These are phyloP conservation scores for Sphaeridia pumilis DNA, from an alignment of 2,888 invertebrate genomes.

Conservation along the genomic window DNA sequence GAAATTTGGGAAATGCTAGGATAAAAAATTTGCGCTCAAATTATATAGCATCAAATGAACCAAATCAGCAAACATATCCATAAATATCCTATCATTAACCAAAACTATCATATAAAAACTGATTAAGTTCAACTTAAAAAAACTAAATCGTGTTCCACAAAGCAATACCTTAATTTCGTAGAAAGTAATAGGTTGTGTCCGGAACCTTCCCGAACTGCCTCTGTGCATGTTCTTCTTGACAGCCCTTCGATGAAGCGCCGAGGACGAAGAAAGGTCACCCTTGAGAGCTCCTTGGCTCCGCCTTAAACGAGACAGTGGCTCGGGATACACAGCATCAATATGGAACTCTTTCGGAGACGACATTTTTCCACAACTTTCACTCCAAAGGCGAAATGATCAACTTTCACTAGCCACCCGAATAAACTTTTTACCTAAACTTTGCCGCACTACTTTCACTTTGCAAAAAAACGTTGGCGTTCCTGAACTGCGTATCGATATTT, in stretches of 20 bases:
- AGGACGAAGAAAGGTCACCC: constrained; percentile 38
- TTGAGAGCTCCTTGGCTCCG: constrained; percentile 39
- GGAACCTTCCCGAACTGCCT: constrained; percentile 36
- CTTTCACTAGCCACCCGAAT: too few relatives aligned
- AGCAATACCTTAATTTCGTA: constrained; percentile 55
- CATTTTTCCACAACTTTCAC: constrained; percentile 19
- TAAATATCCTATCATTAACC: too few relatives aligned
- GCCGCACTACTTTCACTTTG: too few relatives aligned
- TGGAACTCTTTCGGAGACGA: constrained; percentile 36
- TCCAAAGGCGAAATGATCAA: too few relatives aligned
- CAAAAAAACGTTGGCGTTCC: too few relatives aligned
- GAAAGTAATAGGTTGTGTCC: constrained; percentile 61
- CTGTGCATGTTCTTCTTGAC: constrained; percentile 47
- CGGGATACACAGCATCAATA: constrained; percentile 38
- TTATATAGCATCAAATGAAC: too few relatives aligned
- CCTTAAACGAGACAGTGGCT: constrained; percentile 52
- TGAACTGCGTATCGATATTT: too few relatives aligned
- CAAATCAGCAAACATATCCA: too few relatives aligned
- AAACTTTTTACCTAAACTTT: too few relatives aligned
- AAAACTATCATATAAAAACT: too few relatives aligned
- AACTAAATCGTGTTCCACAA: neutral
- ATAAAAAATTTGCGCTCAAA: too few relatives aligned
- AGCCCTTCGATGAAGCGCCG: constrained; percentile 40
- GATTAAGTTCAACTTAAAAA: neutral
- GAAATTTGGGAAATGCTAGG: too few relatives aligned